Evolutionary conservation across 2,797 vertebrate genomes (phyloP).

Genomic region (Anableps anableps): DNA sequence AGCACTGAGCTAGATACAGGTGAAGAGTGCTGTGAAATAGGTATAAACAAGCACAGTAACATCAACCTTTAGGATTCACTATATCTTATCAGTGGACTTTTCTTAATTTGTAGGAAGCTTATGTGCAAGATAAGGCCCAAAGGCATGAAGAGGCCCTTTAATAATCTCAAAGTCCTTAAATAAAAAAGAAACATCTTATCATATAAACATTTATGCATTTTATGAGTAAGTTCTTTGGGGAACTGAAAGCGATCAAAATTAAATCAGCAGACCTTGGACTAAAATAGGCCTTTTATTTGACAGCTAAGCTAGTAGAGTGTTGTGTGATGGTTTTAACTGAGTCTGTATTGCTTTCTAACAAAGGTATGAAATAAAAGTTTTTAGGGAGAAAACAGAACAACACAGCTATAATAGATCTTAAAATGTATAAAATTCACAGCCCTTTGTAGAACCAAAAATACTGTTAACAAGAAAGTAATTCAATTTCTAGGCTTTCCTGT

Average conservation of each 20-base stretch:
- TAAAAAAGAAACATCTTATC: not conserved
- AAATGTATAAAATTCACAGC: not conserved
- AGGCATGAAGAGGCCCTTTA: not conserved
- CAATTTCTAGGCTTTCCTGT: not conserved
- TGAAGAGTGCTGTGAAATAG: constrained; percentile 21
- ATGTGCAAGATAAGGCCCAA: not conserved
- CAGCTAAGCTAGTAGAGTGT: not conserved
- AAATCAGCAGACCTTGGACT: not conserved
- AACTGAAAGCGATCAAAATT: not conserved
- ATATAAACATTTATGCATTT: not conserved
- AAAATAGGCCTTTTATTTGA: not conserved
- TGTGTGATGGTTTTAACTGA: not conserved
- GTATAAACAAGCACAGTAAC: constrained; percentile 15
- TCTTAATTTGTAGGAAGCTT: not conserved
- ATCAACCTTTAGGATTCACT: not conserved
- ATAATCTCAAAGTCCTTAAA: not conserved
- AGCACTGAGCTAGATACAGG: constrained; percentile 26
- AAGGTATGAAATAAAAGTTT: not conserved
- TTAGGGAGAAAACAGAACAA: not conserved
- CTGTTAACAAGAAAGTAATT: not conserved
- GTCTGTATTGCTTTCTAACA: not conserved
- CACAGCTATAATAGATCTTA: not conserved
- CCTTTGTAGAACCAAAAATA: not conserved
- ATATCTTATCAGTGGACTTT: not conserved
- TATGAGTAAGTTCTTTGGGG: not conserved